Evolutionary conservation across 2,888 invertebrate species (phyloP), one percentile per base, ranked within the genome.

Genomic region (Myopa tessellatipennis): DNA sequence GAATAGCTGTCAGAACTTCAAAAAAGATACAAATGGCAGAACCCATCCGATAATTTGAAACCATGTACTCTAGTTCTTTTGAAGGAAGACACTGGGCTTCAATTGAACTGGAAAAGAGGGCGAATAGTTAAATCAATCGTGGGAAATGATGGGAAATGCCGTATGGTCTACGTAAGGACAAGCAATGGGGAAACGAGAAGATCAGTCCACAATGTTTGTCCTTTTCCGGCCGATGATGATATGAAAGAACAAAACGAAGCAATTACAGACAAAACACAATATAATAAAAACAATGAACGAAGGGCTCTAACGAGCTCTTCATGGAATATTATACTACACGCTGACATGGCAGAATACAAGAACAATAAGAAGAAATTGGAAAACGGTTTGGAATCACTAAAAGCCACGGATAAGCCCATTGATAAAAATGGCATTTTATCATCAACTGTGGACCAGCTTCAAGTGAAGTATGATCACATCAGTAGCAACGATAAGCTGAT

Each of bases 61-160:
- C 58, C 58, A 58, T 3, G 58, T n/a, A 58, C 58, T n/a, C n/a
- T 58, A 58, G 58, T 58, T n/a, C 58, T 58, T 58, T n/a, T 58
- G 14, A 58, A 58, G n/a, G 58, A 58, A 58, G 61, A 61, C 18
- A 61, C 3, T 61, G 61, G 61, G 50, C 3, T 55, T 4, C 55
- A 55, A 55, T 4, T 55, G 5, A 55, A 55, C 50, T 50, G 50
- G 50, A 50, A 50, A 50, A 50, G 50, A 26, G 26, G 26, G 26
- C 2, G 26, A 26, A 26, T 26, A 26, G 26, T 26, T 26, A 26
- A 26, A 26, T 10, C 69, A 70, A 52, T n/a, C 14, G 26, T n/a
- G 69, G 3, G 50, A 50, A 50, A 50, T 50, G 50, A 50, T 50
- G 50, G 50, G 50, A 50, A 50, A 50, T 50, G 50, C 50, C 50